Conservation (phyloP, 2,113 vertebrate genomes). For the Meriones unguiculatus region DNA sequence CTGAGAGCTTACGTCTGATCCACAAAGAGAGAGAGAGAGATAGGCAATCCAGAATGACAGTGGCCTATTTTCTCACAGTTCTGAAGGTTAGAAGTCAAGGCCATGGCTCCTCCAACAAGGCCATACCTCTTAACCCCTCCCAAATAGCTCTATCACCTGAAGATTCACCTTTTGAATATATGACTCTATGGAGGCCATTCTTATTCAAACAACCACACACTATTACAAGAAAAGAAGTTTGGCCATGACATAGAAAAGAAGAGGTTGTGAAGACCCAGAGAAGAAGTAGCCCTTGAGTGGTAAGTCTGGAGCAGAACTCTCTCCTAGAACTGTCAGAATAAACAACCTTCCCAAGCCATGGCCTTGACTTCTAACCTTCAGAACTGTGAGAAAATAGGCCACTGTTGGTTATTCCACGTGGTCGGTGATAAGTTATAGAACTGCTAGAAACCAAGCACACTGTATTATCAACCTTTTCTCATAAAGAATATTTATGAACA, state of each 20-base stretch:
- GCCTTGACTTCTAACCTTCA: neutral
- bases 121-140: neutral
- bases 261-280: neutral
- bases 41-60: neutral
- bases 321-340: neutral
- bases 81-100: no score
- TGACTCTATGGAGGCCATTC: no score
- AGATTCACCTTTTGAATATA: neutral
- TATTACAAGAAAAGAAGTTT: neutral
- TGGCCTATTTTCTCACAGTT: neutral
- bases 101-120: neutral
- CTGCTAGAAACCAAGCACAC: neutral
- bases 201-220: neutral
- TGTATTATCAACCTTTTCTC: neutral
- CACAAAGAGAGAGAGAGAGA: neutral
- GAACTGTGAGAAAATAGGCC: neutral
- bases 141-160: neutral
- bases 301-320: neutral
- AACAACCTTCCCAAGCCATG: neutral
- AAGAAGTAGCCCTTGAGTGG: neutral
- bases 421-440: neutral
- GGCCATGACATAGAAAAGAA: neutral
- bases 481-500: neutral
- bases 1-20: neutral
- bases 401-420: neutral